Base-by-base conservation (phyloP, 2,797 vertebrate species). In the Pseudotriccus pelzelni region DNA sequence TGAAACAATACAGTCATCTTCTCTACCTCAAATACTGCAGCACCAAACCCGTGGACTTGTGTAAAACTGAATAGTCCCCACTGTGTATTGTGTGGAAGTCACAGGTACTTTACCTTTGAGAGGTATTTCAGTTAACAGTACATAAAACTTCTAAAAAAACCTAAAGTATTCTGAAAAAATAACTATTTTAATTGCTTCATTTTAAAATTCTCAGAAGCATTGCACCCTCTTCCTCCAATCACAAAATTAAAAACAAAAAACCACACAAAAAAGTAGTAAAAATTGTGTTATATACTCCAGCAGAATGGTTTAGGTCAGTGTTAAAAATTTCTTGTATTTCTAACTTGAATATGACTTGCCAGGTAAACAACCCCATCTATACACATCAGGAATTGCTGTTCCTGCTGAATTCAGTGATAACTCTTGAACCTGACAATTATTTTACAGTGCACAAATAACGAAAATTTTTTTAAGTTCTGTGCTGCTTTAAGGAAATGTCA, bases 1-100 rank as follows among this genome's bases (percentile, higher is more conserved):
- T 2, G 34, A 96, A 97, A 93, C 77, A 94, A 96, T 91, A 83
- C 77, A 89, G 87, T 55, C 44, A 32, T 76, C 44, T 47, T 53
- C 53, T 60, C 62, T 34, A 28, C 64, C 79, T 82, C 43, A 93
- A 93, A 94, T 59, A 81, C 25, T 77, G 81, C 62, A 73, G 63
- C 44, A 44, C 6, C 16, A 82, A 63, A 44, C 14, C 11, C 39
- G 19, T 25, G 21, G 24, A 72, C 30, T 52, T 64, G 27, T n/a
- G n/a, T 52, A 73, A 84, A 83, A 28, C 12, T 14, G 60, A 74
- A 44, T 37, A 78, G 22, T 72, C 17, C 15, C 27, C 24, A 27
- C 13, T 22, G 5, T 30, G 8, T 46, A 64, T 9, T 66, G 9
- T 2, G 0, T 32, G 18, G 24, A 75, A 75, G 23, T 30, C 24